Evolutionary conservation across 35 echinoderm and acorn worm genomes (phyloP), one percentile per base, ranked within the genome.

Genomic region (Heliocidaris erythrogramma): DNA sequence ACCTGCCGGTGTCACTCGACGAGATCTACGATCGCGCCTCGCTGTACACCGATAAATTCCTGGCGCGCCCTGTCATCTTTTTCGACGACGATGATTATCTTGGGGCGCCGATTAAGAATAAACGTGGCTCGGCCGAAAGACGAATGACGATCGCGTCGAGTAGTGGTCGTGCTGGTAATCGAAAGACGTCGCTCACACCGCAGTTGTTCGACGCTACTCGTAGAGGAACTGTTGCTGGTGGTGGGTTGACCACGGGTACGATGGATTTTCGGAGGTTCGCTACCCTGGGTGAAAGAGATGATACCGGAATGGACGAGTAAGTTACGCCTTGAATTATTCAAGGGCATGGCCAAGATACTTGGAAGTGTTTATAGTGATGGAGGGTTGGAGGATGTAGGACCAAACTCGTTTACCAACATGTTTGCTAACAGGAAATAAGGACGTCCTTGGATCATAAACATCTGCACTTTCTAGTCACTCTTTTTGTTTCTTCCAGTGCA

Each of bases 1-100:
- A 48, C 32, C 90, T 97, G 49, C 95, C 98, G 2, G 94, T 97
- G 59, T 78, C 98, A 2, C 48, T 99, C 60, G 98, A 99, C 31
- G 98, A 99, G 60, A 93, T 99, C 48, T 99, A 99, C 71, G 98
- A 99, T 35, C 92, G 98, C 30, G 95, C 98, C 9, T 65, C 96
- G 5, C 94, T 95, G 48, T 94, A 87, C 88, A 95, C 96, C n/a
- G 59, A 96, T 56, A 96, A 95, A 93, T 30, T 97, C 9, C 47
- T 97, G 85, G 85, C 90, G 27, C 90, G 95, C 49, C 96, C 98
- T 1, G 92, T 97, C n/a, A 94, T 97, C 24, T 94, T 53, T 29
- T 32, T 47, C 0, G 96, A 96, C 32, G 95, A 95, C 30, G 98
- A 99, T 0, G 90, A 95, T 24, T 94, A 96, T 5, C 95, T 94